Percentiles rank a stretch among this genome's conserved stretches.
These are phyloP conservation scores for Nemurella pictetii DNA, from an alignment of 2,888 invertebrate species.

Conservation along the genomic window DNA sequence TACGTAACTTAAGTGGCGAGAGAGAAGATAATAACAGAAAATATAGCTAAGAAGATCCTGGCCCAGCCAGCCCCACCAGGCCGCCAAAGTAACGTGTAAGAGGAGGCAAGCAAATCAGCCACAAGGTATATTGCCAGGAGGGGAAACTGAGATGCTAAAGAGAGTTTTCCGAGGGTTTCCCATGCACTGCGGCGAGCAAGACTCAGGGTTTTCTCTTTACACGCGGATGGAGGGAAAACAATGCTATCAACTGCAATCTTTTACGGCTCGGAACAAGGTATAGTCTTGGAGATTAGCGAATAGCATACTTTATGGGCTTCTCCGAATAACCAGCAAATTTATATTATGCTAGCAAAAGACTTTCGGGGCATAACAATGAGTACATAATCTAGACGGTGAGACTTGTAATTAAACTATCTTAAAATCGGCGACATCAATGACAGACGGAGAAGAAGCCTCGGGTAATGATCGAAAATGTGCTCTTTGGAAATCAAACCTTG, in stretches of 20 bases:
- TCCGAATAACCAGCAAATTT: constrained; percentile 20
- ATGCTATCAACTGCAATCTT: constrained; percentile 32
- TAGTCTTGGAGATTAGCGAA: constrained; percentile 31
- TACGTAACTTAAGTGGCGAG: constrained; percentile 49
- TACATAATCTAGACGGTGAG: constrained; percentile 21
- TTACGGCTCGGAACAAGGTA: constrained; percentile 28
- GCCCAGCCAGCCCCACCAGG: background rate
- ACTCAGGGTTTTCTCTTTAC: background rate
- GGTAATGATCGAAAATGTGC: background rate
- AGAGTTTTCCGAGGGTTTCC: background rate
- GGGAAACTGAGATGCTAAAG: background rate
- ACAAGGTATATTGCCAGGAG: constrained; percentile 17
- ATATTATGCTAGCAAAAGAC: constrained; percentile 20
- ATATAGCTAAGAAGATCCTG: constrained; percentile 43
- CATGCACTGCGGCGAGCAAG: background rate
- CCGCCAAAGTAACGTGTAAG: background rate
- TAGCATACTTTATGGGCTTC: constrained; percentile 30
- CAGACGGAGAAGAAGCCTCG: background rate
- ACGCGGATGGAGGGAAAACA: constrained; percentile 24
- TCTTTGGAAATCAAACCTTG: background rate
- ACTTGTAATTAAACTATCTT: background rate
- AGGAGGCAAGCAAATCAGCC: background rate
- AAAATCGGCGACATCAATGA: background rate
- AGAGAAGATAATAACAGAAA: constrained; percentile 51
- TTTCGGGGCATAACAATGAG: constrained; percentile 8